phyloP scores from a whole-genome alignment of 2,797 vertebrate species.

The Premnoplex brunnescens region DNA sequence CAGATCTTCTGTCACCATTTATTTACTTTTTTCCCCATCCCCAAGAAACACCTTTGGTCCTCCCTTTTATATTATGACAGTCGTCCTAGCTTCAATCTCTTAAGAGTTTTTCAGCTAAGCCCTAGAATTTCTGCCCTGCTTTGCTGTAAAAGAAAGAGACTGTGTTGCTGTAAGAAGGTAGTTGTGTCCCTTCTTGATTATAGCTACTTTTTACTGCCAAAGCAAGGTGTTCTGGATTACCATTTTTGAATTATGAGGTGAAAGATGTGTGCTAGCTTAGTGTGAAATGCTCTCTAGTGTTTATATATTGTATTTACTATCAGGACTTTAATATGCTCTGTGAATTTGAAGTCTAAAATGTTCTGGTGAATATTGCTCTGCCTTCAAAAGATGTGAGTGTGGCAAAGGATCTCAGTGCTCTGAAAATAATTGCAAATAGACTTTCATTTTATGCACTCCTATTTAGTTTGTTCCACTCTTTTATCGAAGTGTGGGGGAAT shows the following conservation, averaged over 20 bases:
- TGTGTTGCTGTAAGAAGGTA: background rate
- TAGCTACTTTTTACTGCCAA: background rate
- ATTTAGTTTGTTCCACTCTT: background rate
- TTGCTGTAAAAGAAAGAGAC: background rate
- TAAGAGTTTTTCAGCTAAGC: background rate
- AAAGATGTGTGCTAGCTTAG: background rate
- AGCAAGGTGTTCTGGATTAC: background rate
- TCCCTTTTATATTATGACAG: background rate
- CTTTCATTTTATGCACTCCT: background rate
- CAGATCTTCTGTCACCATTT: background rate
- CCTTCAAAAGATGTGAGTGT: background rate
- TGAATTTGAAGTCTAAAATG: background rate
- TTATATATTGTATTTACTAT: background rate
- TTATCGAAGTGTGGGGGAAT: background rate
- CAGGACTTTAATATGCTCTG: background rate
- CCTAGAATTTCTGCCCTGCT: background rate
- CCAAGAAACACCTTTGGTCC: background rate
- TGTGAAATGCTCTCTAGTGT: background rate
- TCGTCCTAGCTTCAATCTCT: background rate
- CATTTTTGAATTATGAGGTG: background rate
- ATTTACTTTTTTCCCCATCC: background rate
- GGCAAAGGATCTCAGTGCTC: background rate
- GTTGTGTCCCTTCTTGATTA: background rate
- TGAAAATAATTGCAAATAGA: background rate
- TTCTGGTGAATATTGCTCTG: background rate